Evolutionary conservation across 2,888 invertebrate species (phyloP).

Genomic region (Metalampra italica): DNA sequence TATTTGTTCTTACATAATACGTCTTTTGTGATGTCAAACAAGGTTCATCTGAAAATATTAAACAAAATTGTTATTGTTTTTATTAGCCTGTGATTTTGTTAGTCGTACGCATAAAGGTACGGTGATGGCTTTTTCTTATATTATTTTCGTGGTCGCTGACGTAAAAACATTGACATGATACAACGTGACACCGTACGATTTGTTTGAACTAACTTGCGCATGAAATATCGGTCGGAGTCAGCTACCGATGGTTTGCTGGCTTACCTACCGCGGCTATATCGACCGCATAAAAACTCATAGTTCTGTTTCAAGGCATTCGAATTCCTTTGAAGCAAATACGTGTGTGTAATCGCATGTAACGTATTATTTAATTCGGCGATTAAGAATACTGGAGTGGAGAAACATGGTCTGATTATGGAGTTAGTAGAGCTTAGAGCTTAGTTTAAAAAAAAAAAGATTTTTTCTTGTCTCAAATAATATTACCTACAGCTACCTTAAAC

Average conservation of each 20-base stretch:
- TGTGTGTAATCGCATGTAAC: constrained; percentile 72
- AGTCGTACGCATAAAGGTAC: too few species aligned
- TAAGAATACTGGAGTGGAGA: constrained; percentile 24
- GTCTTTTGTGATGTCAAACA: too few species aligned
- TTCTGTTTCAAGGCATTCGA: constrained; percentile 61
- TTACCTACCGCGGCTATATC: constrained; percentile 68
- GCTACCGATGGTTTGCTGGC: constrained; percentile 77
- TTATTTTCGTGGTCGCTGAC: constrained; percentile 36
- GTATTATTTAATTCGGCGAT: constrained; percentile 63
- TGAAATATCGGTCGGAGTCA: constrained; percentile 62
- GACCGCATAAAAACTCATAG: constrained; percentile 52
- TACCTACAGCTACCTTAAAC: too few species aligned
- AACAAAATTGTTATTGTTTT: background rate
- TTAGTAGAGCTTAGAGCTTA: background rate
- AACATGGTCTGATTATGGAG: background rate
- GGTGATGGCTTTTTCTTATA: background rate
- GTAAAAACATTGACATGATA: constrained; percentile 58
- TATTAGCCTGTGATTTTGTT: background rate
- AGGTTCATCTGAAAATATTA: too few species aligned
- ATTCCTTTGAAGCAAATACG: constrained; percentile 74
- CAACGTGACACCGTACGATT: constrained; percentile 73
- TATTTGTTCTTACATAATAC: too few species aligned
- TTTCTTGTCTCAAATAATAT: too few species aligned
- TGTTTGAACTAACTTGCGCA: constrained; percentile 76
- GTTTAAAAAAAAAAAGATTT: too few species aligned